phyloP scores from a whole-genome alignment of 2,113 vertebrate species.

The Python bivittatus region DNA sequence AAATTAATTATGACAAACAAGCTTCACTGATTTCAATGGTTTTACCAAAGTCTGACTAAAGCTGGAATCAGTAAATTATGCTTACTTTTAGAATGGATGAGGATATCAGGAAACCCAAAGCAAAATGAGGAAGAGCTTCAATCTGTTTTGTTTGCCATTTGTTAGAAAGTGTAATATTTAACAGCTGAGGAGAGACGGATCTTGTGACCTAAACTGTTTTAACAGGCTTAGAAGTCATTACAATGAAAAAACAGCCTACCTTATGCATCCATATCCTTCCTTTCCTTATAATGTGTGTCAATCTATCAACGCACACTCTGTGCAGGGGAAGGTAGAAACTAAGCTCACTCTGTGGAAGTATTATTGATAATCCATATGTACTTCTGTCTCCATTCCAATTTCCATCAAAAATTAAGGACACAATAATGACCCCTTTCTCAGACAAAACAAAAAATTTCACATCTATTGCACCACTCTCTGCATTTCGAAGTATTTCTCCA shows the following conservation, averaged over 20 bases:
- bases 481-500: constrained; percentile 95
- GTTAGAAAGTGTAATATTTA: neutral
- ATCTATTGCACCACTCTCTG: constrained; percentile 93
- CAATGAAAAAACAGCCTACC: constrained; percentile 70
- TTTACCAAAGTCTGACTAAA: neutral
- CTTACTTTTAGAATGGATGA: neutral
- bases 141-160: neutral
- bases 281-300: constrained; percentile 94
- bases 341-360: constrained; percentile 92
- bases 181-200: neutral
- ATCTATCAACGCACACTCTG: constrained; percentile 90
- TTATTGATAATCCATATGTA: constrained; percentile 93
- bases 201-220: neutral
- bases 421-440: constrained; percentile 95
- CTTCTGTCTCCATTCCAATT: constrained; percentile 97
- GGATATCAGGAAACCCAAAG: no score
- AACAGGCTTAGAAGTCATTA: neutral
- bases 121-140: neutral
- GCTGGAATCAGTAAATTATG: neutral
- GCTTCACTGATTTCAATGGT: neutral
- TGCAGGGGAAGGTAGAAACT: constrained; percentile 94
- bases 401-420: constrained; percentile 96
- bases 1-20: neutral
- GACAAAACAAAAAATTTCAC: constrained; percentile 97
- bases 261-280: constrained; percentile 99